These are phyloP conservation scores for Macrocentrus cingulum DNA, from an alignment of 1,140 invertebrate species.

Conservation along the genomic window DNA sequence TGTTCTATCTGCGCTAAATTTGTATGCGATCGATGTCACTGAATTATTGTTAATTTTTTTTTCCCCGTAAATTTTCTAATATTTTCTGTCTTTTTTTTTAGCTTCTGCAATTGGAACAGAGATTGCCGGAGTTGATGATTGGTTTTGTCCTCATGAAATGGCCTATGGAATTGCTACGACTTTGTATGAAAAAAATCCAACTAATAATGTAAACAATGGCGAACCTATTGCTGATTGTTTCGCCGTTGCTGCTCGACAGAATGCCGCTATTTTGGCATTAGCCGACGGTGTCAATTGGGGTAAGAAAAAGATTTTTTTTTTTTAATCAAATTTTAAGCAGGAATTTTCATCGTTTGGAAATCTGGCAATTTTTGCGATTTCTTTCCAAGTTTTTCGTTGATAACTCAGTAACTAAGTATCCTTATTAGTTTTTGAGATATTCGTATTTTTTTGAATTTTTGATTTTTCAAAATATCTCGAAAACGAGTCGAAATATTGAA, in stretches of 20 bases:
- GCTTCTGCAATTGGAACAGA: constrained; percentile 34
- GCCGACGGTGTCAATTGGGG: constrained; percentile 96
- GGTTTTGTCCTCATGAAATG: constrained; percentile 66
- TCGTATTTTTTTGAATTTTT: no score
- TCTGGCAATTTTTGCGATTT: neutral
- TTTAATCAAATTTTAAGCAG: neutral
- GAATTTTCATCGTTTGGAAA: neutral
- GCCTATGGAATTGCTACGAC: constrained; percentile 74
- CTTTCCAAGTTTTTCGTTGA: no score
- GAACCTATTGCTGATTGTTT: constrained; percentile 91
- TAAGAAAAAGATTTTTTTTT: constrained; percentile 50
- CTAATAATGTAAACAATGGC: constrained; percentile 74
- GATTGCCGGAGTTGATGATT: constrained; percentile 69
- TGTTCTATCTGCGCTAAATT: no score
- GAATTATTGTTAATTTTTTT: no score
- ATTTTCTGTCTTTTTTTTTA: constrained; percentile 19
- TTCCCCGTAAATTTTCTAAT: no score
- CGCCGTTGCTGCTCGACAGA: constrained; percentile 76
- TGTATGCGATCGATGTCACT: no score
- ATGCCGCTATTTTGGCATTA: constrained; percentile 80
- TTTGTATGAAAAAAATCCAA: constrained; percentile 78
- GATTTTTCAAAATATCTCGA: no score
- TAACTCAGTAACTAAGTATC: no score
- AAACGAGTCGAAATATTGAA: no score
- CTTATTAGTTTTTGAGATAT: no score